Percentiles rank a stretch among this genome's conserved stretches.
Conservation (phyloP, 1,140 invertebrate species). For the Belonocnema kinseyi region DNA sequence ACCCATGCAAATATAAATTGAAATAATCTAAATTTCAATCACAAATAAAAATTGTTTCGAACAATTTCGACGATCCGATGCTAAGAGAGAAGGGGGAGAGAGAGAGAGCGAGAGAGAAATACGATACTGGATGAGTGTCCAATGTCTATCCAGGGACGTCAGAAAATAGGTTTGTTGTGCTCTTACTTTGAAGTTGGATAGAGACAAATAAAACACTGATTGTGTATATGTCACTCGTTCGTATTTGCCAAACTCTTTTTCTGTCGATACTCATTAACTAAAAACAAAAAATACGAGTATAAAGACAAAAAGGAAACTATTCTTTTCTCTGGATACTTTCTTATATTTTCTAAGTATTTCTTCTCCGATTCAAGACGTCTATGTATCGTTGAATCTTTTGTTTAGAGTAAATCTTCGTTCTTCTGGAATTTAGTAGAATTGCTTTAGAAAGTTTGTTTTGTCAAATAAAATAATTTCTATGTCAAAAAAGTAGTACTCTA, state of each 20-base stretch:
- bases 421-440: no score
- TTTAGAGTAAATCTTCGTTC: no score
- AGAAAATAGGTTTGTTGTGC: conserved; percentile 1
- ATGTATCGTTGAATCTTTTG: no score
- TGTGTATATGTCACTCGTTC: neutral
- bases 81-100: neutral
- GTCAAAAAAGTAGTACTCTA: no score
- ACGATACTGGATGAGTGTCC: neutral
- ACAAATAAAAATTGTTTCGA: neutral
- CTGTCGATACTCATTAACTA: neutral
- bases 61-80: neutral
- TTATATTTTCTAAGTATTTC: no score
- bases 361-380: no score
- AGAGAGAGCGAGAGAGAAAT: neutral
- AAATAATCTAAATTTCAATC: neutral
- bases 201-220: conserved; percentile 5
- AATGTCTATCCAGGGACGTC: neutral
- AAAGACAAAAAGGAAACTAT: neutral
- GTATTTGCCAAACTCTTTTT: neutral
- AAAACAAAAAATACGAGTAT: neutral
- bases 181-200: neutral
- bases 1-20: neutral
- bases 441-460: no score
- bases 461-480: no score
- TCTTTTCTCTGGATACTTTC: neutral